These are phyloP conservation scores for Metopolophium dirhodum DNA, from an alignment of 1,140 invertebrate genomes.

Conservation along the genomic window DNA sequence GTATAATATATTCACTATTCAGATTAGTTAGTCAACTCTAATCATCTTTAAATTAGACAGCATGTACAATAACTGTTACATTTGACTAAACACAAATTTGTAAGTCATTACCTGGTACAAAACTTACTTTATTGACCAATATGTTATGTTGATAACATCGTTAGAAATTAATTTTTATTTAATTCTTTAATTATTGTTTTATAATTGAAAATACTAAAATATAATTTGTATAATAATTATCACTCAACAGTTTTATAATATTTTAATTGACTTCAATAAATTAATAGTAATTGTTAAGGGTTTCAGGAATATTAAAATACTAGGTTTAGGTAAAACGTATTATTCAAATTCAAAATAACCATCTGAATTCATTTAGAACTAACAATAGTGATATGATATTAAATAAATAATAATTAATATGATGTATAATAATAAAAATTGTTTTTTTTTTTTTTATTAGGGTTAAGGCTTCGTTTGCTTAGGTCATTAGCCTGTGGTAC, in stretches of 20 bases:
- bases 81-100: neutral
- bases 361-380: neutral
- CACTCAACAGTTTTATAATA: neutral
- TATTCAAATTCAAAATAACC: neutral
- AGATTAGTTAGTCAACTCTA: neutral
- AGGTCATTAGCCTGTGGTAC: too few relatives aligned
- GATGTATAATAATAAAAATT: too few relatives aligned
- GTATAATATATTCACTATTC: neutral
- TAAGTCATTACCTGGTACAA: neutral
- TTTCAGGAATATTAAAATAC: too few relatives aligned
- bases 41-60: neutral
- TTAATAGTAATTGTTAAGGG: neutral
- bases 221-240: neutral
- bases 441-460: too few relatives aligned
- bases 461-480: too few relatives aligned
- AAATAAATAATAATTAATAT: neutral
- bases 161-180: neutral
- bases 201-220: neutral
- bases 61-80: neutral
- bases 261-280: neutral
- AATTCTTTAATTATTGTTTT: neutral
- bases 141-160: neutral
- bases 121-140: neutral
- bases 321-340: too few relatives aligned
- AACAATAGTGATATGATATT: neutral